Percentiles rank a stretch among this genome's conserved stretches.
Conservation (phyloP, 2,113 vertebrate species). For the Synchiropus splendidus region DNA sequence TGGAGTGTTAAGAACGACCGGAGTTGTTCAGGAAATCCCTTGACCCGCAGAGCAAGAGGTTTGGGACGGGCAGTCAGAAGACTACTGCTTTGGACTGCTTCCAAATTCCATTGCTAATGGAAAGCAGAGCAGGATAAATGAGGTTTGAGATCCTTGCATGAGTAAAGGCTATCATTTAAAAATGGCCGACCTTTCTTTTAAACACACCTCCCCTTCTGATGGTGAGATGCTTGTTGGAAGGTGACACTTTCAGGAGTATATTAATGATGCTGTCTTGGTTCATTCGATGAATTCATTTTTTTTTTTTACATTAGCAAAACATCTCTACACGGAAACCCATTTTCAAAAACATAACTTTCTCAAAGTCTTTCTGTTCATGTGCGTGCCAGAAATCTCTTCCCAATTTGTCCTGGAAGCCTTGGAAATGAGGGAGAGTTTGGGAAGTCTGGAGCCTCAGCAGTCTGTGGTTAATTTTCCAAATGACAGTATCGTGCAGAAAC, state of each 20-base stretch:
- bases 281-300: too few relatives aligned
- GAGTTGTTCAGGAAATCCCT: constrained; percentile 15
- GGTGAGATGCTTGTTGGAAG: too few relatives aligned
- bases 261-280: too few relatives aligned
- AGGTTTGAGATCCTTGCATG: too few relatives aligned
- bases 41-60: constrained; percentile 10
- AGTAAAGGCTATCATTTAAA: too few relatives aligned
- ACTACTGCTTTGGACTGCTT: constrained; percentile 26
- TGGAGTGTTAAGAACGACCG: constrained; percentile 7
- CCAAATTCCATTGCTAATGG: constrained; percentile 19
- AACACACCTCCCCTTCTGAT: too few relatives aligned
- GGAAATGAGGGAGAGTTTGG: constrained; percentile 3
- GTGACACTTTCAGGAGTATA: too few relatives aligned
- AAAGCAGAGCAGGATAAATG: constrained; percentile 8
- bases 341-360: constrained; percentile 1
- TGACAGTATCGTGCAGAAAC: constrained; percentile 14
- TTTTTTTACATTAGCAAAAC: too few relatives aligned
- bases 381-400: constrained; percentile 8
- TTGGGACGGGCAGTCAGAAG: constrained; percentile 1
- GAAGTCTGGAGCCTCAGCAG: constrained; percentile 36
- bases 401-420: constrained; percentile 1
- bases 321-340: too few relatives aligned
- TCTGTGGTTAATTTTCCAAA: constrained; percentile 27
- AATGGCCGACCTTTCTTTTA: too few relatives aligned
- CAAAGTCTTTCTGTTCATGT: constrained; percentile 12